phyloP scores from a whole-genome alignment of 2,888 invertebrate species.

The Nomada fabriciana region DNA sequence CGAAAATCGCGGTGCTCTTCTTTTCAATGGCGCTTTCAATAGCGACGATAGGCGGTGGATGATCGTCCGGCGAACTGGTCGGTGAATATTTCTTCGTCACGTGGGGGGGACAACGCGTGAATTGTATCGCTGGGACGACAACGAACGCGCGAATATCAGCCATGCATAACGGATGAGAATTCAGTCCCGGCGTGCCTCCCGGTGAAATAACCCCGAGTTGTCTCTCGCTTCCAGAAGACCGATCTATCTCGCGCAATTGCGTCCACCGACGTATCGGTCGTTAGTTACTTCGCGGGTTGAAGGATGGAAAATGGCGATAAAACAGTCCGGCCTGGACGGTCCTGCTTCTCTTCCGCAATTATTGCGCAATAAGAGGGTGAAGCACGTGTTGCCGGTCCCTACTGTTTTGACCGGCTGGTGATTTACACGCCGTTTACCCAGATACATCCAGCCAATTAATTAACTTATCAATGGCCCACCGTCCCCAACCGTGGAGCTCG shows the following conservation, averaged over 20 bases:
- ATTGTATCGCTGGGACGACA: constrained; percentile 28
- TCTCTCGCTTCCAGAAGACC: constrained; percentile 34
- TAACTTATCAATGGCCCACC: constrained; percentile 49
- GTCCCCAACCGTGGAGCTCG: not conserved
- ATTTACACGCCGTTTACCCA: constrained; percentile 52
- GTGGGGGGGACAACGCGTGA: constrained; percentile 6
- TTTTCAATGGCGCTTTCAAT: not conserved
- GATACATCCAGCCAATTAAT: constrained; percentile 53
- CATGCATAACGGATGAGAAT: constrained; percentile 38
- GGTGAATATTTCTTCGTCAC: constrained; percentile 22
- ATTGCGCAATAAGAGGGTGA: constrained; percentile 68
- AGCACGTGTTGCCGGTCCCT: constrained; percentile 55
- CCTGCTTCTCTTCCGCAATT: constrained; percentile 67
- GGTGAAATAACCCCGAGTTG: constrained; percentile 3
- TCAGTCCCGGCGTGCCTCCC: constrained; percentile 5
- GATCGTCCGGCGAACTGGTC: not conserved
- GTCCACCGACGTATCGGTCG: constrained; percentile 61
- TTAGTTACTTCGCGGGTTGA: constrained; percentile 60
- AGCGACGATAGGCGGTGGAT: too few relatives aligned
- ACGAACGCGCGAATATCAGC: constrained; percentile 30
- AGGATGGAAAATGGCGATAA: constrained; percentile 68
- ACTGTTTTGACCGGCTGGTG: constrained; percentile 60
- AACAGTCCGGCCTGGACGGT: constrained; percentile 49
- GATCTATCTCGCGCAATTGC: constrained; percentile 68
- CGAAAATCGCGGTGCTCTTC: not conserved